Conservation (phyloP, 2,888 invertebrate genomes). For the Coleophora deauratella region DNA sequence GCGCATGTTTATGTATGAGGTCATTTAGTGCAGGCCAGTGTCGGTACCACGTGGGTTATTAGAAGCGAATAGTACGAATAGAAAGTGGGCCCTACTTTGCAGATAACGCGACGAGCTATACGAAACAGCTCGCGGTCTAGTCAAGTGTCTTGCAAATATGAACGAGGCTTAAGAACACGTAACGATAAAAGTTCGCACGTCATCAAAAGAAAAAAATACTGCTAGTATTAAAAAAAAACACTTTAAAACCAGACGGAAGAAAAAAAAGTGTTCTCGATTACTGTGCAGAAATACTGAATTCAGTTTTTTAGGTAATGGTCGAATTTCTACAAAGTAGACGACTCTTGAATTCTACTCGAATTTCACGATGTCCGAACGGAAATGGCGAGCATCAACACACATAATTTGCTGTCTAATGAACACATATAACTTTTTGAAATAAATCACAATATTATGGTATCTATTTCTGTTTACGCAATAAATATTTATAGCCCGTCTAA, state of each 20-base stretch:
- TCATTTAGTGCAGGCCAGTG: no score
- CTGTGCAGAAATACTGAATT: no score
- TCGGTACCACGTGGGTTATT: no score
- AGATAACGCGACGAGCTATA: constrained; percentile 17
- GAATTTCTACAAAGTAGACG: no score
- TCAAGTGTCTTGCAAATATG: constrained; percentile 23
- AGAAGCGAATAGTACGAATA: constrained; percentile 9
- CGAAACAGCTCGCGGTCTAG: constrained; percentile 24
- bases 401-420: constrained; percentile 6
- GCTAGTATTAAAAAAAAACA: no score
- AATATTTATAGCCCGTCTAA: constrained; percentile 10
- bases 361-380: background rate
- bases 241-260: no score
- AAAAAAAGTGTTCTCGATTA: no score
- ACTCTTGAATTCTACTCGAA: no score
- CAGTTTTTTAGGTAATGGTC: no score
- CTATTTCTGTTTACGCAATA: constrained; percentile 16
- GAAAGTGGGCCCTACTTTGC: constrained; percentile 29
- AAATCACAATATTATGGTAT: constrained; percentile 8
- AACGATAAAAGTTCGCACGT: no score
- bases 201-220: no score
- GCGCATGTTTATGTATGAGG: no score
- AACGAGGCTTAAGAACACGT: constrained; percentile 14
- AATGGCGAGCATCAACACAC: background rate
- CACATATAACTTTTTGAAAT: constrained; percentile 18